Percentiles rank a stretch among this genome's conserved stretches.
phyloP scores from a whole-genome alignment of 2,797 vertebrate species.

The Octomys mimax region DNA sequence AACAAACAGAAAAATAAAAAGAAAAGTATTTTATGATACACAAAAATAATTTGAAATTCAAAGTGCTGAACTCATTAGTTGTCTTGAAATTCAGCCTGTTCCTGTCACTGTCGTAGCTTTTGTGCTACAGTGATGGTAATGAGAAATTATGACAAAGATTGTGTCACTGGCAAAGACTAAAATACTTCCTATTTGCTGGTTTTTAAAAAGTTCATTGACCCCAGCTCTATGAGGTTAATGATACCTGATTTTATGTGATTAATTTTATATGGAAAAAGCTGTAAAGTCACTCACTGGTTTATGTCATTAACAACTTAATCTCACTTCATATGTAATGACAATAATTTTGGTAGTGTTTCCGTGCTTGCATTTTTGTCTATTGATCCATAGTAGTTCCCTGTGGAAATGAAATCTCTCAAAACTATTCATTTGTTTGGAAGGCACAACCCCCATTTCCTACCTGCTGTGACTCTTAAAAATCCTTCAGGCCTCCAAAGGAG shows the following conservation, averaged over 20 bases:
- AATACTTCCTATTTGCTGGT: constrained; percentile 10
- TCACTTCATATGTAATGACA: neutral
- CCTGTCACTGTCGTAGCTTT: neutral
- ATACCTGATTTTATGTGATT: neutral
- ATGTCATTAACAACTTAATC: neutral
- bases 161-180: neutral
- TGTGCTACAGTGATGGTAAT: neutral
- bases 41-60: constrained; percentile 54
- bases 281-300: neutral
- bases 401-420: constrained; percentile 28
- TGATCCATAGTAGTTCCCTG: neutral
- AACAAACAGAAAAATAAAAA: neutral
- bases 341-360: neutral
- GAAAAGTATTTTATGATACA: constrained; percentile 22
- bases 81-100: constrained; percentile 16
- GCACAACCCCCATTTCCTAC: neutral
- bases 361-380: neutral
- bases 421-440: neutral
- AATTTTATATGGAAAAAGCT: neutral
- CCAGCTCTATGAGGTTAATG: neutral
- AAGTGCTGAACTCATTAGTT: neutral
- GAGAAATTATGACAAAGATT: neutral
- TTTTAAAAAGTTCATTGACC: neutral
- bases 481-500: neutral
- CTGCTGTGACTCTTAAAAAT: neutral